Percentiles rank a stretch among this genome's conserved stretches.
Conservation (phyloP, 2,888 invertebrate species). For the Tetramorium bicarinatum region DNA sequence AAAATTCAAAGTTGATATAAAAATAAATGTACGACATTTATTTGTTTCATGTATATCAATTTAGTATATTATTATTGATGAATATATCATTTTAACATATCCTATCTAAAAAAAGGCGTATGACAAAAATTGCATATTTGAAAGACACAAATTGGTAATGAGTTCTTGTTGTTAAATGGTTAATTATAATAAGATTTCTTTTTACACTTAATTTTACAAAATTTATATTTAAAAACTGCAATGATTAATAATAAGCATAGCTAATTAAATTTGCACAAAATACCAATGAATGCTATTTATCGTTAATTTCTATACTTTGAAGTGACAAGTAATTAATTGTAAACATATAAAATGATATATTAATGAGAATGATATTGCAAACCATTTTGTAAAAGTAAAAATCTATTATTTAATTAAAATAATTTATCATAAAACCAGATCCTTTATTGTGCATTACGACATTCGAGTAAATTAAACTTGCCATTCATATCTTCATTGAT, state of each 20-base stretch:
- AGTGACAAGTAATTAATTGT: not conserved
- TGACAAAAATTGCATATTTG: not conserved
- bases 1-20: not conserved
- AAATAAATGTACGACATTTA: not conserved
- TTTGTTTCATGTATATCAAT: not conserved
- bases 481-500: not conserved
- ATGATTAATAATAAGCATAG: not conserved
- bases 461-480: not conserved
- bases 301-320: not conserved
- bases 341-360: not conserved
- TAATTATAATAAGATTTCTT: not conserved
- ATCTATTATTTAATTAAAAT: not conserved
- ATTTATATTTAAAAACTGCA: not conserved
- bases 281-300: not conserved
- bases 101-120: no score
- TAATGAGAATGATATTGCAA: not conserved
- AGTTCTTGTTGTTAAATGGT: not conserved
- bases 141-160: not conserved
- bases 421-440: conserved; percentile 4
- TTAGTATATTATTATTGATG: not conserved
- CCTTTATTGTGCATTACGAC: not conserved
- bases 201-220: not conserved
- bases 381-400: not conserved
- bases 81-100: not conserved
- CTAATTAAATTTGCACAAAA: not conserved